Evolutionary conservation across 2,113 vertebrate genomes (phyloP), one percentile per base, ranked within the genome.

Genomic region (Pipra filicauda): DNA sequence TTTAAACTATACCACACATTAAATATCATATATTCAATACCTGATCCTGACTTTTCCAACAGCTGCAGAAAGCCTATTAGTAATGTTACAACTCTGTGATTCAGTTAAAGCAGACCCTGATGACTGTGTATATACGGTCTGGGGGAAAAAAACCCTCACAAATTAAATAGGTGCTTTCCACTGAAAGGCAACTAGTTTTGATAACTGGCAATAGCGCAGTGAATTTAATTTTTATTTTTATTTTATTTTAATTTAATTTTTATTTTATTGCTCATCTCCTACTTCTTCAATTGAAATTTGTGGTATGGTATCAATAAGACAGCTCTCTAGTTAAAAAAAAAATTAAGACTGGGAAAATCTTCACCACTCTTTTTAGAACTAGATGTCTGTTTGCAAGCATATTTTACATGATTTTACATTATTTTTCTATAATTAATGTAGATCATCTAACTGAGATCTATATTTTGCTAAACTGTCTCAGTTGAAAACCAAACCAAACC

Each of bases 21-120:
- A 69, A 78, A 64, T 76, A 59, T 35, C 66, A 31, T 35, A 16
- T 51, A 99, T 94, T 98, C 99, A 8, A 98, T 99, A 95, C 98
- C 98, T 24, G 98, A 99, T 95, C 97, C 98, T 0, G 98, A 98
- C 58, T 99, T 99, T 90, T 99, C 98, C 85, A 95, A 85, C 91
- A 98, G 98, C 98, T 98, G 98, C 97, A 98, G 96, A 89, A 99
- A 99, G 87, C 97, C 98, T 71, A 98, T 99, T 66, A 98, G 98
- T 97, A 64, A 70, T 51, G 44, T 41, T 66, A 33, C 85, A 93
- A 70, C 58, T 83, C 77, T 37, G 39, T 57, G 57, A 70, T 67
- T 67, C 66, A 52, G 8, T 79, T 93, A 85, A 74, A 77, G 57
- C 59, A 33, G 49, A 49, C 41, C 54, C 46, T 48, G 33, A 66